These are phyloP conservation scores for Anthrax anthrax DNA, from an alignment of 2,888 invertebrate species.

Conservation along the genomic window DNA sequence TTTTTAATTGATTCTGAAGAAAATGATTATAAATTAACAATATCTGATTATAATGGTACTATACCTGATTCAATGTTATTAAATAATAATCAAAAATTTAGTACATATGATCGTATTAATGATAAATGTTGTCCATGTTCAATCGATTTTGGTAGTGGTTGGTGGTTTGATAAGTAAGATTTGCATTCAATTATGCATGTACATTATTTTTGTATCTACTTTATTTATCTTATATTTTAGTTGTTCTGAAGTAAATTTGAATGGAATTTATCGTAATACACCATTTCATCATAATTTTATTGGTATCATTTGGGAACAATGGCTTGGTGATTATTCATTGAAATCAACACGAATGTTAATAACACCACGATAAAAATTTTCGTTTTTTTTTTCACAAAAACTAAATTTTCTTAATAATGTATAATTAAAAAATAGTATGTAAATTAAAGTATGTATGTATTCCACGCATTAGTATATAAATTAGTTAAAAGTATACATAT, in stretches of 20 bases:
- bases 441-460: too few species aligned
- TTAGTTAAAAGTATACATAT: too few species aligned
- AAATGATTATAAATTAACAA: constrained; percentile 33
- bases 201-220: constrained; percentile 1
- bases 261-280: constrained; percentile 37
- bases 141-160: constrained; percentile 40
- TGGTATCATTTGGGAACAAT: constrained; percentile 44
- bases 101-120: constrained; percentile 32
- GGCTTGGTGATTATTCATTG: constrained; percentile 42
- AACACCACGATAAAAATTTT: too few species aligned
- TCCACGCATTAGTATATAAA: too few species aligned
- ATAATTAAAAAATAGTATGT: too few species aligned
- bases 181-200: background rate
- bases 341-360: constrained; percentile 37
- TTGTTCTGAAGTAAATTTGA: constrained; percentile 43
- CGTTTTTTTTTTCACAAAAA: background rate
- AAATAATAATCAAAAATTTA: constrained; percentile 38
- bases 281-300: constrained; percentile 36
- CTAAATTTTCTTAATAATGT: too few species aligned
- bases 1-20: constrained; percentile 33
- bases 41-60: constrained; percentile 38
- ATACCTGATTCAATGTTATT: constrained; percentile 39
- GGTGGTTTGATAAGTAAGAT: constrained; percentile 44
- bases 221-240: constrained; percentile 22
- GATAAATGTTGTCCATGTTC: constrained; percentile 42